Conservation (phyloP, 2,797 vertebrate genomes). For the Eurystomus glaucurus region DNA sequence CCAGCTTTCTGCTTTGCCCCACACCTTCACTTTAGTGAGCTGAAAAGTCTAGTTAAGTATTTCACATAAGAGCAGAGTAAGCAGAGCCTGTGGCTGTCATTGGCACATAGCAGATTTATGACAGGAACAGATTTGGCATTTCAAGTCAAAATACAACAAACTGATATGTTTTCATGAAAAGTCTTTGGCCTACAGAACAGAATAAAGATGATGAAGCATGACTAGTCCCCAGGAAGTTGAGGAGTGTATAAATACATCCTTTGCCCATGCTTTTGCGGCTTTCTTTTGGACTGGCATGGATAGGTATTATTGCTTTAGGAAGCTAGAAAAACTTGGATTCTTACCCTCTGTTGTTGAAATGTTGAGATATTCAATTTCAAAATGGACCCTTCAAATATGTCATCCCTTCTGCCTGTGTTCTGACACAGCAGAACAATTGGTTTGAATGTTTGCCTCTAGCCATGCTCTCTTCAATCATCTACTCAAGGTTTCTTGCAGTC, state of each 20-base stretch:
- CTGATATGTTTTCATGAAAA: neutral
- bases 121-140: neutral
- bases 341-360: neutral
- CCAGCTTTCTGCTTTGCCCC: neutral
- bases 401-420: slow-evolving; percentile 19
- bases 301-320: neutral
- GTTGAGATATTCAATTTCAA: neutral
- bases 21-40: neutral
- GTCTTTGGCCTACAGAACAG: neutral
- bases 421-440: slow-evolving; percentile 24
- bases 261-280: neutral
- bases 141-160: neutral
- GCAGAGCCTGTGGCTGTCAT: neutral
- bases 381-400: neutral
- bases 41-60: neutral
- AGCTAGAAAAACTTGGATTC: neutral
- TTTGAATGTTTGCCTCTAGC: slow-evolving; percentile 31
- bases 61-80: neutral
- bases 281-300: neutral
- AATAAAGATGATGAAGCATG: neutral
- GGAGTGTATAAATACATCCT: neutral
- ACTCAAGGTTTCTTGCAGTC: neutral
- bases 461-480: slow-evolving; percentile 24
- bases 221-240: neutral
- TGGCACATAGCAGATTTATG: neutral